Conservation (phyloP, 2,113 vertebrate genomes). For the Casuarius casuarius region DNA sequence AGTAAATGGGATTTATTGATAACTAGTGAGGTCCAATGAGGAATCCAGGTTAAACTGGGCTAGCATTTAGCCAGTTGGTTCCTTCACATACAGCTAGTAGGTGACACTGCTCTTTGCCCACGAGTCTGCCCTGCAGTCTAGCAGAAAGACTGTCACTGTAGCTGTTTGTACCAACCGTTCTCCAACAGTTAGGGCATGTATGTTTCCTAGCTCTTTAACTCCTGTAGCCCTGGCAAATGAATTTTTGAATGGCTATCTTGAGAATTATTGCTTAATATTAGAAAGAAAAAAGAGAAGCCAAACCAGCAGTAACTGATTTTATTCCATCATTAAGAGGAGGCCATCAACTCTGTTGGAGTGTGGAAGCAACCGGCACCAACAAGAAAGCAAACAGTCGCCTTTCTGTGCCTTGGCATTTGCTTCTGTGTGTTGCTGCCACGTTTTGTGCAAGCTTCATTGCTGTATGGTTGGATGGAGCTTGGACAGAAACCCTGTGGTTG, state of each 20-base stretch:
- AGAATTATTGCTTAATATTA: not conserved
- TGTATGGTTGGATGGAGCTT: not conserved
- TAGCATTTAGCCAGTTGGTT: not conserved
- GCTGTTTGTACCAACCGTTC: not conserved
- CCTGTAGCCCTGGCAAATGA: not conserved
- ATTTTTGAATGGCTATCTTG: conserved; percentile 24
- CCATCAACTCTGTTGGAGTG: not conserved
- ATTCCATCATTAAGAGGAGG: conserved; percentile 17
- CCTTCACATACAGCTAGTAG: not conserved
- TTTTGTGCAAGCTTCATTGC: not conserved
- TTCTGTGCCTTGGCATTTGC: not conserved
- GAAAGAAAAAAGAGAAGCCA: not conserved
- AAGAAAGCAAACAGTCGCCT: not conserved
- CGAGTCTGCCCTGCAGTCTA: not conserved
- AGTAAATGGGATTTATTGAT: not conserved
- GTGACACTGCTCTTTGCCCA: not conserved
- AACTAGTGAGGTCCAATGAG: not conserved
- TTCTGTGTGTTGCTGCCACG: not conserved
- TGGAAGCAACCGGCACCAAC: conserved; percentile 11
- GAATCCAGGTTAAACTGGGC: not conserved
- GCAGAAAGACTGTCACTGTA: not conserved
- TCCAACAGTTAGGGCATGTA: not conserved
- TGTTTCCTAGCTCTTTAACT: not conserved
- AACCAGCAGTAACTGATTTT: conserved; percentile 22
- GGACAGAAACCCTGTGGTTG: not conserved